These are phyloP conservation scores for Danionella dracula DNA, from an alignment of 2,797 vertebrate genomes.

Conservation along the genomic window DNA sequence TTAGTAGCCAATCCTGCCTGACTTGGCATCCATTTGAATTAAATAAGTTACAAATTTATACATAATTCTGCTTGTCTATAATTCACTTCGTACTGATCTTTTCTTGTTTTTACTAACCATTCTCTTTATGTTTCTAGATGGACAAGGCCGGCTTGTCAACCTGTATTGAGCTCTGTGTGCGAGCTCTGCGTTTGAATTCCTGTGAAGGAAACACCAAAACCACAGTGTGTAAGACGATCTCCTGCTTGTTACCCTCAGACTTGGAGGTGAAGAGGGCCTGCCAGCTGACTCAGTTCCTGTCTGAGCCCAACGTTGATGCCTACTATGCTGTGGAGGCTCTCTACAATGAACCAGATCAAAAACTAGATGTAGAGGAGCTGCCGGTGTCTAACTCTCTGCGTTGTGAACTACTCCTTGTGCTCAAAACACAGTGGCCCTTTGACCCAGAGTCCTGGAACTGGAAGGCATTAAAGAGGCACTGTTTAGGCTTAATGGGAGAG, in stretches of 20 bases:
- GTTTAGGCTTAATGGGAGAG: conserved; percentile 92
- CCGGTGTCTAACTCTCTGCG: conserved; percentile 93
- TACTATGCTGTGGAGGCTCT: conserved; percentile 95
- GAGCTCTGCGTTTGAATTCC: conserved; percentile 86
- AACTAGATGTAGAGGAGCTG: conserved; percentile 89
- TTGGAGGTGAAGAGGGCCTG: conserved; percentile 95
- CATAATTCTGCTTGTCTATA: too few relatives aligned
- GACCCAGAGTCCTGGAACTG: conserved; percentile 99
- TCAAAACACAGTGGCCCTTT: conserved; percentile 97
- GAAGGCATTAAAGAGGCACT: conserved; percentile 94
- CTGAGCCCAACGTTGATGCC: conserved; percentile 93
- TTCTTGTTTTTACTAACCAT: too few relatives aligned
- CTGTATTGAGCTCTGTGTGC: conserved; percentile 91
- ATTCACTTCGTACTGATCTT: too few relatives aligned
- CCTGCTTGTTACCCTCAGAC: conserved; percentile 88
- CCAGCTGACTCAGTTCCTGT: conserved; percentile 93
- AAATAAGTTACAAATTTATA: too few relatives aligned
- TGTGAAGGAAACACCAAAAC: conserved; percentile 83
- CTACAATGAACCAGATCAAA: conserved; percentile 97
- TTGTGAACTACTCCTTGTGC: conserved; percentile 90
- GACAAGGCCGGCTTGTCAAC: conserved; percentile 81
- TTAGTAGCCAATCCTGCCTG: too few relatives aligned
- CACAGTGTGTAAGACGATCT: conserved; percentile 96
- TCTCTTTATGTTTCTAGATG: conserved; percentile 53
- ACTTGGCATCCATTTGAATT: too few relatives aligned